Evolutionary conservation across 2,113 vertebrate genomes (phyloP).

Genomic region (Clarias batrachus): DNA sequence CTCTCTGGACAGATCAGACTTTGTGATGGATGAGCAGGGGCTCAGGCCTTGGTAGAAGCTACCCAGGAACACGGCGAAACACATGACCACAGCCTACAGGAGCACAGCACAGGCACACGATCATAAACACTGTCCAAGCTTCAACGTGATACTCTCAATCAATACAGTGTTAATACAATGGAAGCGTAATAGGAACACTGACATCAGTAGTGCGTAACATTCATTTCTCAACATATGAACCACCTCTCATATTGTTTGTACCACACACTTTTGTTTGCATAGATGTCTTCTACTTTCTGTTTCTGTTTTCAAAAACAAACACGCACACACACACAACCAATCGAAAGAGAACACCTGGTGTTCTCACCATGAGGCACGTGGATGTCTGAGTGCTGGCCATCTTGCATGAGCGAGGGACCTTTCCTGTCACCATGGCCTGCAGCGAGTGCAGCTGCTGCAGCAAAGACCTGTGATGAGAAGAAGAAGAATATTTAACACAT

Average conservation of each 20-base stretch:
- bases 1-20: slow-evolving; percentile 79
- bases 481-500: neutral
- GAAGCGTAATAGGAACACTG: neutral
- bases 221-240: neutral
- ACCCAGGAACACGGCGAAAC: slow-evolving; percentile 89
- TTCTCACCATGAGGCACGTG: slow-evolving; percentile 92
- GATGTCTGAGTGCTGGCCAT: slow-evolving; percentile 91
- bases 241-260: neutral
- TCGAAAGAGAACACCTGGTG: neutral
- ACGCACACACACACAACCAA: neutral
- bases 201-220: neutral
- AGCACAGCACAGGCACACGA: neutral
- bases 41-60: slow-evolving; percentile 85
- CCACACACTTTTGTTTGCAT: neutral
- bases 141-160: neutral
- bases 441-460: slow-evolving; percentile 95
- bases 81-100: slow-evolving; percentile 86
- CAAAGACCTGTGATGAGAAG: slow-evolving; percentile 78
- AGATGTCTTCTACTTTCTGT: neutral
- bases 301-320: neutral
- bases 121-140: too few species aligned
- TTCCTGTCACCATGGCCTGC: slow-evolving; percentile 88
- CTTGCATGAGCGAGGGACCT: slow-evolving; percentile 87
- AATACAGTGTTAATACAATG: neutral
- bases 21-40: slow-evolving; percentile 80